Evolutionary conservation across 2,888 invertebrate species (phyloP), one percentile per base, ranked within the genome.

Genomic region (Oscheius onirici): DNA sequence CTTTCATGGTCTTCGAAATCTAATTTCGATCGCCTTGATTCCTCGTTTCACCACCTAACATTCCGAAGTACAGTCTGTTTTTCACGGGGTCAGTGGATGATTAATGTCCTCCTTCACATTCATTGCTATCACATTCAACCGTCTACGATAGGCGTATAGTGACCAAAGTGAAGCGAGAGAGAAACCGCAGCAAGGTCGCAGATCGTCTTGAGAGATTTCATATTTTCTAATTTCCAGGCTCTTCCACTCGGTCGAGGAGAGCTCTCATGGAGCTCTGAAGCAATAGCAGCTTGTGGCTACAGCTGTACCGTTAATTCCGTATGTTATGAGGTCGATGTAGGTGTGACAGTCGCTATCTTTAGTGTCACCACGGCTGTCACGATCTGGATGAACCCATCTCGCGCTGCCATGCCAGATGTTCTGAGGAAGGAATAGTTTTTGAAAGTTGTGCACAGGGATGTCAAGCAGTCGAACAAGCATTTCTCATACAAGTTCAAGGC

Each of bases 351-450:
- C 5, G 15, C n/a, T 24, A 68, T 11, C 52, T 82, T 77, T 54
- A 83, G 84, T 85, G 85, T 63, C 76, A 77, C 49, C 72, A 77
- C 26, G 85, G 85, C 15, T 85, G 85, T 69, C 77, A 80, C 69
- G 83, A 85, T 71, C 72, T 85, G 3, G 85, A 85, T 44, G 80
- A 78, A 43, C 60, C 78, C 17, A 76, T 78, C 11, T 82, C 83
- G 5, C 81, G 76, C 5, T 86, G 85, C 58, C 74, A 71, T 28
- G 70, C 70, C 6, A 74, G 78, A 17, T 85, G 85, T 66, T 71
- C 76, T 1, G 74, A 75, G 43, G 69, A 75, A 34, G 55, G 69
- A 34, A 73, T 74, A 17, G 67, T 63, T n/a, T 66, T 73, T 11
- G 76, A 72, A 10, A 78, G 78, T 49, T 85, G 85, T 58, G 69